Conservation (phyloP, 1,140 invertebrate genomes). For the Conus betulinus region DNA sequence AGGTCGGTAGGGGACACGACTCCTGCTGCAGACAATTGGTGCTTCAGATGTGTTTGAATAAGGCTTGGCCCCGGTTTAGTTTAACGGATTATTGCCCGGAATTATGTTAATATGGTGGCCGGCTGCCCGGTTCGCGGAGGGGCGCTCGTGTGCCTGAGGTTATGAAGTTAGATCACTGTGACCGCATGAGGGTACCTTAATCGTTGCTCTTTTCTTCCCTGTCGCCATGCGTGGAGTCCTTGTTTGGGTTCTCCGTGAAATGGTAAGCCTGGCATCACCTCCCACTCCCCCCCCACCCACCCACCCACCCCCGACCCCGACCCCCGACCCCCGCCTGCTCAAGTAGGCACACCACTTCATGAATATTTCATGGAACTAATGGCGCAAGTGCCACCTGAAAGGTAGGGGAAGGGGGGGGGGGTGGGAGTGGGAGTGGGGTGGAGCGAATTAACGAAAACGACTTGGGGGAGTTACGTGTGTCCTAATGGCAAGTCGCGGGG, state of each 20-base stretch:
- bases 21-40: not conserved
- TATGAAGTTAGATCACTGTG: constrained; percentile 23
- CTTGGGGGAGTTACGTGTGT: not conserved
- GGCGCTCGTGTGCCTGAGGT: constrained; percentile 1
- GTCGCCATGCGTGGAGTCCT: not conserved
- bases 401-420: not conserved
- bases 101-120: constrained; percentile 11
- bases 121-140: not conserved
- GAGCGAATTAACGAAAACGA: not conserved
- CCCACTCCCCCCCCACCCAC: too few species aligned
- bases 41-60: not conserved
- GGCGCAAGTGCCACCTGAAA: not conserved
- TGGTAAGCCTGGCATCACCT: too few species aligned
- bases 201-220: not conserved
- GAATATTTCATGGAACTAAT: constrained; percentile 23
- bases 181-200: constrained; percentile 29
- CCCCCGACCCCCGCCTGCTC: not conserved
- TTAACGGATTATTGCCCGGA: constrained; percentile 4
- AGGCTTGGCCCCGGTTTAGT: not conserved
- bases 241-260: constrained; percentile 14
- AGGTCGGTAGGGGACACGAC: not conserved
- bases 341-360: not conserved
- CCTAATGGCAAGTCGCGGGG: not conserved
- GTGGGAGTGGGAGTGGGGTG: not conserved
- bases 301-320: too few species aligned